A percentile compares a stretch with the other conserved stretches of the same genome.
These are phyloP conservation scores for Gymnobelideus leadbeateri DNA, from an alignment of 2,113 vertebrate species.

Conservation along the genomic window DNA sequence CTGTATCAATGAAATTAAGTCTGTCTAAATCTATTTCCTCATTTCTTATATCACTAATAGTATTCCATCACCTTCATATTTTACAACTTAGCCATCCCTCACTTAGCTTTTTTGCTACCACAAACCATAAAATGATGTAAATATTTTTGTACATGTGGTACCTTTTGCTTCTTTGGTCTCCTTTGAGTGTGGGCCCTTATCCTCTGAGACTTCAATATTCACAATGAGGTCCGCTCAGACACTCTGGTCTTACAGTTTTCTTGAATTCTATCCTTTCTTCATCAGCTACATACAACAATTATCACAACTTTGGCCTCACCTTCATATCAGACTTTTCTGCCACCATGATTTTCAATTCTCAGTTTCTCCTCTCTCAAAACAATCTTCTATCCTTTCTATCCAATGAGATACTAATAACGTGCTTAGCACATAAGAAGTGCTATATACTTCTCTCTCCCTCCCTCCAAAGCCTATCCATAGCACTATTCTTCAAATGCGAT, in stretches of 20 bases:
- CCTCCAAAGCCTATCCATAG: neutral
- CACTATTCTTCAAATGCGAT: neutral
- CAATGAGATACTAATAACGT: neutral
- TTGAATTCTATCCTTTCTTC: too few species aligned
- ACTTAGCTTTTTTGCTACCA: neutral
- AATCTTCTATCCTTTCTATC: neutral
- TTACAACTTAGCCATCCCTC: neutral
- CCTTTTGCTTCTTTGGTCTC: neutral
- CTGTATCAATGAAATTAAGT: neutral
- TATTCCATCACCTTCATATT: neutral
- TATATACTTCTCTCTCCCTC: neutral
- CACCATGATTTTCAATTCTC: neutral
- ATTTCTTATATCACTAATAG: neutral
- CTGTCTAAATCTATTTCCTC: neutral
- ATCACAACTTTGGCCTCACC: neutral
- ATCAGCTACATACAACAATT: neutral
- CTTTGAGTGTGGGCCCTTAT: neutral
- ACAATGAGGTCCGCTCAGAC: neutral
- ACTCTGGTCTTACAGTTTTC: too few species aligned
- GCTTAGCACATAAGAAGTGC: neutral
- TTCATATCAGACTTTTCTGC: neutral
- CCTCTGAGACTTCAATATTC: neutral
- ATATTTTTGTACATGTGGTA: neutral
- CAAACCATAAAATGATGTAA: neutral
- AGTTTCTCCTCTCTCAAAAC: neutral